Base-by-base conservation (phyloP, 2,888 invertebrate species). In the Dryomyza anilis region DNA sequence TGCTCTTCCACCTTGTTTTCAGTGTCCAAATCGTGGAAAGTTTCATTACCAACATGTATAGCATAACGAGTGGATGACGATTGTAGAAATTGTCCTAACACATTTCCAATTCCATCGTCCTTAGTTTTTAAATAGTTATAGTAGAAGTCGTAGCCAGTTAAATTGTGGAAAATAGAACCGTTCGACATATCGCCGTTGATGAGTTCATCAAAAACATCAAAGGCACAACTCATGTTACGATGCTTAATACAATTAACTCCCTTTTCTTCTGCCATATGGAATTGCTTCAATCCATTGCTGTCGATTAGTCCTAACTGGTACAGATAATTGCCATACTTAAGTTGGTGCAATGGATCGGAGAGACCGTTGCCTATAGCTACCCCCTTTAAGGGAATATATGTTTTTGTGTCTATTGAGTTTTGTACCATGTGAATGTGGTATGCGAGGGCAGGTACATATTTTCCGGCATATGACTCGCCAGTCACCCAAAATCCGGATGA, bases 381-480 rank as follows among this genome's bases (percentile, higher is more conserved):
- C 1, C 83, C 86, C 67, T 79, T 82, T 0, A 85, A 71, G 2
- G 84, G 83, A 23, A 86, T 82, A 36, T 66, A 67, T 1, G 75
- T 74, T 2, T 72, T 72, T 0, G 76, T 72, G n/a, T 72, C 74
- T 7, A 73, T 57, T 3, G 80, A 71, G 50, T 77, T 79, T 85
- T 87, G 68, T 84, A 85, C n/a, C 80, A 86, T 43, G 87, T 84
- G 85, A 36, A 89, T 89, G 73, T 87, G 86, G 43, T 87, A 85
- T 0, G 85, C 87, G 14, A 91, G 80, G 0, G 94, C 92, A 1
- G 96, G 96, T 0, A 88, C 87, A 80, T 88, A 88, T 71, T 88
- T 88, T 0, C 96, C 95, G 48, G 89, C 95, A 78, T 95, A 95
- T 0, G 94, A 95, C 84, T 96, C 96, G 1, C 96, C 96, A 0